These are phyloP conservation scores for Tenthredo amoena DNA, from an alignment of 2,888 invertebrate genomes.

Conservation along the genomic window DNA sequence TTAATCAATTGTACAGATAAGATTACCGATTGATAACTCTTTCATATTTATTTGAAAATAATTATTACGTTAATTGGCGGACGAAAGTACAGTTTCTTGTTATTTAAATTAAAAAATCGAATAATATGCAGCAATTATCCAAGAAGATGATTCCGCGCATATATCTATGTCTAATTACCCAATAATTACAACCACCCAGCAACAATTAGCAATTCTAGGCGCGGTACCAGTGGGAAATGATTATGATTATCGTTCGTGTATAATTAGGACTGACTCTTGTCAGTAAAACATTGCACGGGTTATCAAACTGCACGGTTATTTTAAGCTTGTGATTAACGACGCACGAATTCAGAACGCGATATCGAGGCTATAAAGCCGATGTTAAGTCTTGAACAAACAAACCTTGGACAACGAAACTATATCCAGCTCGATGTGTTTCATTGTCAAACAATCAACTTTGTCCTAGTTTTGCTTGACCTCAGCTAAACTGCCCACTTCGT, in stretches of 20 bases:
- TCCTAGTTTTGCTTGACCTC: conserved; percentile 38
- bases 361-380: conserved; percentile 21
- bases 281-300: not conserved
- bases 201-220: not conserved
- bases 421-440: conserved; percentile 11
- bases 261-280: not conserved
- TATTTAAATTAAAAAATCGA: not conserved
- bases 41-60: not conserved
- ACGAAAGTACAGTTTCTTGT: not conserved
- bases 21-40: not conserved
- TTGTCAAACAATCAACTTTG: conserved; percentile 43
- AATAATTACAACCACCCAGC: not conserved
- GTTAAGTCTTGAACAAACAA: conserved; percentile 33
- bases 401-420: conserved; percentile 44
- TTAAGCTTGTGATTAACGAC: not conserved
- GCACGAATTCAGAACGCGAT: conserved; percentile 39
- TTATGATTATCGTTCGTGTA: not conserved
- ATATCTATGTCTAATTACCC: not conserved
- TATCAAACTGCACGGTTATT: conserved; percentile 30
- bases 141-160: not conserved
- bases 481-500: not conserved
- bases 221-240: not conserved
- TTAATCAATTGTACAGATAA: conserved; percentile 2
- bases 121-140: not conserved
- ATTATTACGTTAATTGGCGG: not conserved